phyloP scores from a whole-genome alignment of 2,797 vertebrate species.

The Brotula barbata region DNA sequence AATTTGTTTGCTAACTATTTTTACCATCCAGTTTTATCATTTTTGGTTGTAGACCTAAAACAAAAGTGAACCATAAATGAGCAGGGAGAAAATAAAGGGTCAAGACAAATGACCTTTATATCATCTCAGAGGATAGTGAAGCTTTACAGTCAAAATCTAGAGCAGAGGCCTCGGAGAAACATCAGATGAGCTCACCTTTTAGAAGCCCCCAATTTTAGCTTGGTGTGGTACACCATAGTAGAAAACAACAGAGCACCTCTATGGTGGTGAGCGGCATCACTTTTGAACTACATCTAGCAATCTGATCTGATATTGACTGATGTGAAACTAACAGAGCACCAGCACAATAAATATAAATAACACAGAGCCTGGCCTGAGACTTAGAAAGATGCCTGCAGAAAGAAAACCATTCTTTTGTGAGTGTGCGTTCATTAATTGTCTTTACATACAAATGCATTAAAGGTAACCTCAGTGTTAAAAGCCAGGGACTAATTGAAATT shows the following conservation, averaged over 20 bases:
- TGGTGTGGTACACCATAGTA: slow-evolving; percentile 9
- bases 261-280: slow-evolving; percentile 30
- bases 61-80: slow-evolving; percentile 10
- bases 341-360: slow-evolving; percentile 16
- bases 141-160: slow-evolving; percentile 22
- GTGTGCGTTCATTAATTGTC: no score
- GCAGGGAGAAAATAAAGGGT: slow-evolving; percentile 33
- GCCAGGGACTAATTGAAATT: no score
- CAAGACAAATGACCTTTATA: slow-evolving; percentile 17
- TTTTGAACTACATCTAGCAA: slow-evolving; percentile 32
- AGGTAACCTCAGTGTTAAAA: no score
- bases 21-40: no score
- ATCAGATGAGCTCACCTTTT: slow-evolving; percentile 39
- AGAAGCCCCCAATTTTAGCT: slow-evolving; percentile 44
- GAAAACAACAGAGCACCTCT: slow-evolving; percentile 36
- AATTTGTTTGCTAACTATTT: no score
- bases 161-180: slow-evolving; percentile 24
- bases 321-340: slow-evolving; percentile 23
- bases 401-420: no score
- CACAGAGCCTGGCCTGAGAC: background rate
- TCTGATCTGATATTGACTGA: slow-evolving; percentile 26
- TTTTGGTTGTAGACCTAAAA: no score
- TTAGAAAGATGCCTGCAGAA: no score
- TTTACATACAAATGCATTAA: no score
- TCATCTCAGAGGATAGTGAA: slow-evolving; percentile 22